phyloP scores from a whole-genome alignment of 2,797 vertebrate species.

The Helicolenus hilgendorfi region DNA sequence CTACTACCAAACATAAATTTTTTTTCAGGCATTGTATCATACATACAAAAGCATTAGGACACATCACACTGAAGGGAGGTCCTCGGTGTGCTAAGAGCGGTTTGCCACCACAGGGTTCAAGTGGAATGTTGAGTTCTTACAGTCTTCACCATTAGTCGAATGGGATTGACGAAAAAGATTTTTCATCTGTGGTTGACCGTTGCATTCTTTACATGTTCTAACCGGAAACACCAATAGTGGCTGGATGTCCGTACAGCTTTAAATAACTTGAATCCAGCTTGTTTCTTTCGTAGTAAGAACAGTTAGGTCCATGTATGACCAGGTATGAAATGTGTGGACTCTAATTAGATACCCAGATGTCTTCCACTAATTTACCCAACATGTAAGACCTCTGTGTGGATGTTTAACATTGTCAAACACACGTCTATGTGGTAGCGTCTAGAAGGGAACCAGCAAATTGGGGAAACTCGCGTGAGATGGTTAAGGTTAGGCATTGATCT shows the following conservation, averaged over 20 bases:
- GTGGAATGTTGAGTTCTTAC: slow-evolving; percentile 74
- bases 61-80: not conserved
- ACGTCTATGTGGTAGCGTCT: not conserved
- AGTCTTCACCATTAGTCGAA: slow-evolving; percentile 42
- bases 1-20: not conserved
- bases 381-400: not conserved
- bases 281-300: not conserved
- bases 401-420: not conserved
- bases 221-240: not conserved
- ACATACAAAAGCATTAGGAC: slow-evolving; percentile 15
- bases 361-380: not conserved
- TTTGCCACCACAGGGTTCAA: slow-evolving; percentile 30
- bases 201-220: not conserved
- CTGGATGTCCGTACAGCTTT: not conserved
- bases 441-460: too few relatives aligned
- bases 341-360: not conserved
- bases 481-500: too few relatives aligned
- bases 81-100: slow-evolving; percentile 6
- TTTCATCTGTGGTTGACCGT: not conserved
- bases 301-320: too few relatives aligned
- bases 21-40: slow-evolving; percentile 23
- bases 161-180: slow-evolving; percentile 1
- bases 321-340: not conserved
- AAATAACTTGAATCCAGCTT: not conserved
- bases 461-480: too few relatives aligned